These are phyloP conservation scores for Aethina tumida DNA, from an alignment of 1,140 invertebrate species.

Conservation along the genomic window DNA sequence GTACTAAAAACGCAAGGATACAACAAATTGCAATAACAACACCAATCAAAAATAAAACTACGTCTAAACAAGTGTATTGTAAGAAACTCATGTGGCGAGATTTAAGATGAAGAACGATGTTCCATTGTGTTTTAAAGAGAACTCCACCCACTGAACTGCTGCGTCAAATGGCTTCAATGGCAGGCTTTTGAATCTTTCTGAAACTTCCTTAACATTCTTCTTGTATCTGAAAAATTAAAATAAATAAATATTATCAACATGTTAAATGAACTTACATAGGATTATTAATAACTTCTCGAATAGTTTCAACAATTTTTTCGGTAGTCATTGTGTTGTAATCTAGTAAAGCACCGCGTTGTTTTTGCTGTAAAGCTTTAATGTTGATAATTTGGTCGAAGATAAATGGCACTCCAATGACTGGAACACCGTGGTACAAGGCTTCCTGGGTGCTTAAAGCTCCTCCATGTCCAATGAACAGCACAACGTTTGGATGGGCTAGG, in stretches of 20 bases:
- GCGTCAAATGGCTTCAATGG: conserved; percentile 19
- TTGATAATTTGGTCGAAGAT: conserved; percentile 31
- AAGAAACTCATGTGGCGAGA: conserved; percentile 7
- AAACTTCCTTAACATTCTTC: conserved; percentile 10
- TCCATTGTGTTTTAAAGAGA: conserved; percentile 20
- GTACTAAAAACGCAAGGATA: no score
- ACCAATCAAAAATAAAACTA: conserved; percentile 13
- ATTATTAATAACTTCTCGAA: background rate
- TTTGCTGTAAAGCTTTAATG: no score
- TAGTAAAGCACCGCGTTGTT: no score
- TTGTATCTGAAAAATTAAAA: conserved; percentile 27
- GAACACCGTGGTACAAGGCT: conserved; percentile 40
- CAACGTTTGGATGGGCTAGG: conserved; percentile 26
- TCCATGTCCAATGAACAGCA: conserved; percentile 26
- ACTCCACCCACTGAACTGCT: conserved; percentile 32
- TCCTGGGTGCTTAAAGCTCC: conserved; percentile 33
- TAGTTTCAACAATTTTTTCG: background rate
- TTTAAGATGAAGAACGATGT: conserved; percentile 18
- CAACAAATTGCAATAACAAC: no score
- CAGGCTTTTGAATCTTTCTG: conserved; percentile 17
- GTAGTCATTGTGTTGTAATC: background rate
- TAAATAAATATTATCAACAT: background rate
- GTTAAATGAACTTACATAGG: background rate
- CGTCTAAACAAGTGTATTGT: conserved; percentile 8
- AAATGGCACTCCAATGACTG: conserved; percentile 39